Evolutionary conservation across 2,888 invertebrate genomes (phyloP).

Genomic region (Halictus quadricinctus): DNA sequence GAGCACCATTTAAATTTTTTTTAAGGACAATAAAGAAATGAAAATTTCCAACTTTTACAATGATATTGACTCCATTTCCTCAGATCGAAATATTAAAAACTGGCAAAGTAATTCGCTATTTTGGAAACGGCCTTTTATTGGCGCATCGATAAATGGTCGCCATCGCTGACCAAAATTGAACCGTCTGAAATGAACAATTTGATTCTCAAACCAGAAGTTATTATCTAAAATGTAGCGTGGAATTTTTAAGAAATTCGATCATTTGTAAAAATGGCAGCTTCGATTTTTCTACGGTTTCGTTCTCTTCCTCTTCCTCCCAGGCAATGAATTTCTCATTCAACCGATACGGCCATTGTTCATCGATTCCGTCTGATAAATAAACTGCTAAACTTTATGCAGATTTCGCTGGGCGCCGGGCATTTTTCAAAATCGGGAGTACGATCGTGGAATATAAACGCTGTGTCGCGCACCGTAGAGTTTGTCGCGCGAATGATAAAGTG

Average conservation of each 20-base stretch:
- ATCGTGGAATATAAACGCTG: not conserved
- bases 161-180: not conserved
- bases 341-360: not conserved
- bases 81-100: no score
- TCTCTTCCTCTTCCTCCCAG: not conserved
- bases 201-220: not conserved
- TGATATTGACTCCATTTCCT: no score
- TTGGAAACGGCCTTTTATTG: not conserved
- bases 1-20: no score
- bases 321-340: not conserved
- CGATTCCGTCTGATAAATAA: conserved; percentile 11
- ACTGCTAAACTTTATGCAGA: conserved; percentile 12
- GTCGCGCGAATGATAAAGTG: not conserved
- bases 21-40: no score
- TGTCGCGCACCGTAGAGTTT: not conserved
- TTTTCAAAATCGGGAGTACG: not conserved
- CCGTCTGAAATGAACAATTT: not conserved
- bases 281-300: not conserved
- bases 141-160: not conserved
- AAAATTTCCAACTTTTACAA: no score
- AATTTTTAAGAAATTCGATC: not conserved
- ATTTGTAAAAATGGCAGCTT: not conserved
- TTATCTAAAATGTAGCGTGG: not conserved
- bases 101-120: no score
- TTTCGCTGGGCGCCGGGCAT: not conserved